Conservation (phyloP, 2,113 vertebrate genomes). For the Clinocottus analis region DNA sequence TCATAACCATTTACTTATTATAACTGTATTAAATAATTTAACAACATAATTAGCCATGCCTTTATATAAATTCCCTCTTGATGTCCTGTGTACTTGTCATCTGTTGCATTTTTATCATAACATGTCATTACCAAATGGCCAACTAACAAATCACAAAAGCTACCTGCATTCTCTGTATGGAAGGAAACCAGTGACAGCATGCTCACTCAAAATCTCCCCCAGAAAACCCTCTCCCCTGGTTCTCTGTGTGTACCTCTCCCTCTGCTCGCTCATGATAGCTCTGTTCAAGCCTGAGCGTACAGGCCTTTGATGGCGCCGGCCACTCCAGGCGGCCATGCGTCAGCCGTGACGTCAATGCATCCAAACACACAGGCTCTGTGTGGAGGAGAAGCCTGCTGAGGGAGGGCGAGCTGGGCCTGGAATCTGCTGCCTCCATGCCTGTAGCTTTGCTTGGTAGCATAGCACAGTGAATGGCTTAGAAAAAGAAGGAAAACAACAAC, state of each 20-base stretch:
- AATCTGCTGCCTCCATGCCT: constrained; percentile 11
- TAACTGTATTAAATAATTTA: not conserved
- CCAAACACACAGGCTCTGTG: constrained; percentile 54
- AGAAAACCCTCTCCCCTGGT: not conserved
- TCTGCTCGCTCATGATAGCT: constrained; percentile 49
- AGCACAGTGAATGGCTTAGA: constrained; percentile 22
- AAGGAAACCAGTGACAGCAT: not conserved
- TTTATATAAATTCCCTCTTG: not conserved
- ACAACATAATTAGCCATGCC: not conserved
- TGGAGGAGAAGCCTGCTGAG: constrained; percentile 37
- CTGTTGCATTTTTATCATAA: not conserved
- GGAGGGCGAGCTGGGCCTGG: constrained; percentile 21
- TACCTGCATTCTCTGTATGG: not conserved
- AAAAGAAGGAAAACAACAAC: not conserved
- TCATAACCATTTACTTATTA: not conserved
- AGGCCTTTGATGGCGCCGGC: constrained; percentile 46
- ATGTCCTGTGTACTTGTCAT: not conserved
- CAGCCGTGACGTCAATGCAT: constrained; percentile 62
- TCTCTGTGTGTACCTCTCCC: constrained; percentile 28
- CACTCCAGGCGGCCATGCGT: constrained; percentile 53
- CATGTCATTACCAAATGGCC: not conserved
- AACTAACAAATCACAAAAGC: not conserved
- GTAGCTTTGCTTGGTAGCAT: constrained; percentile 18
- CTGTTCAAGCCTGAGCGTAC: constrained; percentile 23
- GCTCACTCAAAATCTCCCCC: constrained; percentile 16